Base-by-base conservation (phyloP, 2,113 vertebrate genomes). In the Ellobius talpinus region DNA sequence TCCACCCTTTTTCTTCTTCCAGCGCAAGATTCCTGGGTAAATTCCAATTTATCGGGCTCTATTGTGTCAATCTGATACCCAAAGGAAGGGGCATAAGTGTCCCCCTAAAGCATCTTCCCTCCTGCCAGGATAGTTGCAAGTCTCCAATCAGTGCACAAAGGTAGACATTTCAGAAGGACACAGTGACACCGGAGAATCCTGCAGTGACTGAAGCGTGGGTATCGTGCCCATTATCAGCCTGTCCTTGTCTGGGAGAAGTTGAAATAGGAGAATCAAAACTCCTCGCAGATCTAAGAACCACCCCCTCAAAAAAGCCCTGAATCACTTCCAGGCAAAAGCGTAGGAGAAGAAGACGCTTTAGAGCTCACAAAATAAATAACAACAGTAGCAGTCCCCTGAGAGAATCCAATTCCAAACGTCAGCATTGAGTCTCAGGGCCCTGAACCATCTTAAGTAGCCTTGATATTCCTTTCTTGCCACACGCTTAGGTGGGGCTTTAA, bases 141-240 rank as follows among this genome's bases (percentile, higher is more conserved):
- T 55, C 87, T 88, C 52, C 33, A 42, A 36, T 87, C 66, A 93
- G 16, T 82, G 96, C 29, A 89, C 73, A 86, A 76, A 61, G 17
- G 9, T 66, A 24, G 36, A 19, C 55, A 87, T n/a, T 90, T 93
- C 50, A 89, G 82, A 88, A 79, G 74, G n/a, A 94, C 90, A 33
- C 52, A 13, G 1, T 50, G 72, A 14, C 17, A 92, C 36, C 23
- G 19, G 86, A 55, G 88, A 45, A 58, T 77, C 21, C 92, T 76
- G 36, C 61, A 11, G 13, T 21, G 12, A 92, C n/a, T 73, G 8
- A 52, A 73, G n/a, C 68, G 84, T 68, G 31, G 55, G 13, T 16
- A 50, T 79, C 77, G 61, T 88, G 76, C 61, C 58, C 8, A 94
- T 88, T 39, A 26, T n/a, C 45, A 74, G 42, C 29, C n/a, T 93